A percentile compares a stretch with the other conserved stretches of the same genome.
These are phyloP conservation scores for Andrena haemorrhoa DNA, from an alignment of 2,888 invertebrate genomes.

Conservation along the genomic window DNA sequence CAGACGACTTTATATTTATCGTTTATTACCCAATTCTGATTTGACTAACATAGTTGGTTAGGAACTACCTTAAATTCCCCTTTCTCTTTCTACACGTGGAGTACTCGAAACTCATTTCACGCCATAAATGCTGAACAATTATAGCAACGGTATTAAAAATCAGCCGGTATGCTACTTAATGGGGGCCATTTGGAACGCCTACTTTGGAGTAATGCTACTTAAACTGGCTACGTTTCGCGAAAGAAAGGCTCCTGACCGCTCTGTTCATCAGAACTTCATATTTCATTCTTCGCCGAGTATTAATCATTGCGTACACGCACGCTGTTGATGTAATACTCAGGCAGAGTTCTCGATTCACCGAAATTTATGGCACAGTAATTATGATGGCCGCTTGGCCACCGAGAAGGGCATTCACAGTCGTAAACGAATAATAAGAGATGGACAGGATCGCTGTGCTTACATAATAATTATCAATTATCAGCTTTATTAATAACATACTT, in stretches of 20 bases:
- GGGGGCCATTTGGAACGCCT: neutral
- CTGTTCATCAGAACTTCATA: neutral
- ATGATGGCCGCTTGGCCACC: neutral
- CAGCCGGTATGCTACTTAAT: too few relatives aligned
- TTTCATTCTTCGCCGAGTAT: conserved; percentile 2
- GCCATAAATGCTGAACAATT: too few relatives aligned
- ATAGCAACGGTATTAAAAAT: too few relatives aligned
- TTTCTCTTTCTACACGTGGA: too few relatives aligned
- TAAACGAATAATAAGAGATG: conserved; percentile 29
- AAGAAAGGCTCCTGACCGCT: neutral
- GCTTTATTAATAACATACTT: conserved; percentile 40
- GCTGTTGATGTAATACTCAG: conserved; percentile 10
- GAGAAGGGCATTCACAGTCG: conserved; percentile 15
- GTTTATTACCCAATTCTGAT: too few relatives aligned
- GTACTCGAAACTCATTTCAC: too few relatives aligned
- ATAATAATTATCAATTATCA: conserved; percentile 35
- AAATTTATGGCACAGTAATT: conserved; percentile 37
- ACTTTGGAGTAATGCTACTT: neutral
- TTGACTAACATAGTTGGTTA: too few relatives aligned
- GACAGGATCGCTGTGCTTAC: conserved; percentile 8
- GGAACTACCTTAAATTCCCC: too few relatives aligned
- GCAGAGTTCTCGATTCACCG: conserved; percentile 11
- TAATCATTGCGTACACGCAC: neutral
- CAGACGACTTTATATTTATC: too few relatives aligned
- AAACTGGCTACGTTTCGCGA: neutral